Evolutionary conservation across 2,113 vertebrate genomes (phyloP).

Genomic region (Bettongia penicillata): DNA sequence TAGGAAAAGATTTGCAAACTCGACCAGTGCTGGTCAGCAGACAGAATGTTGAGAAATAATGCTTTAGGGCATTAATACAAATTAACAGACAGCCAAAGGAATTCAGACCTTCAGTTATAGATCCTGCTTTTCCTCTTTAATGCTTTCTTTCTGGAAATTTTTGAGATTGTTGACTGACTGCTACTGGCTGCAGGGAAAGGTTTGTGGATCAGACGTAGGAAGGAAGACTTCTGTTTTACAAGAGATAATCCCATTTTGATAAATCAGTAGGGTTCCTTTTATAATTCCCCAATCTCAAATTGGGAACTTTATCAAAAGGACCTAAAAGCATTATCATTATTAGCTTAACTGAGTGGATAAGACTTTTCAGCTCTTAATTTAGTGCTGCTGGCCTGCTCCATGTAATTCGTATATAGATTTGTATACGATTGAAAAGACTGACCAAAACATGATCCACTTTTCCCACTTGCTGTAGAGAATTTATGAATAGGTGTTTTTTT

Average conservation of each 20-base stretch:
- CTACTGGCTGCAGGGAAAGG: not conserved
- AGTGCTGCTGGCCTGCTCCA: not conserved
- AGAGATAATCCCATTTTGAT: no score
- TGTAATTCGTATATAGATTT: conserved; percentile 6
- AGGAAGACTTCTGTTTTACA: not conserved
- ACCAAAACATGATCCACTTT: not conserved
- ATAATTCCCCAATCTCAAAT: not conserved
- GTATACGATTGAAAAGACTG: not conserved
- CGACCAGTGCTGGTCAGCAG: not conserved
- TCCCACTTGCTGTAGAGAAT: not conserved
- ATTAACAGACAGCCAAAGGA: not conserved
- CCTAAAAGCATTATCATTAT: not conserved
- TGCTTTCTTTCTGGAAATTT: not conserved
- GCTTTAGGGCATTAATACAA: not conserved
- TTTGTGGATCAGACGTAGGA: not conserved
- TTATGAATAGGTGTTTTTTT: not conserved
- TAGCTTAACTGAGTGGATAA: not conserved
- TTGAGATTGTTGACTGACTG: not conserved
- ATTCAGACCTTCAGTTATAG: not conserved
- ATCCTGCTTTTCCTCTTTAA: not conserved
- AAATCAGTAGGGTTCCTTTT: not conserved
- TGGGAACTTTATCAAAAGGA: not conserved
- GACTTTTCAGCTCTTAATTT: not conserved
- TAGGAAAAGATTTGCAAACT: not conserved
- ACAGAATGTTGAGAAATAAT: not conserved